Base-by-base conservation (phyloP, 2,888 invertebrate species). In the Allophyes oxyacanthae region DNA sequence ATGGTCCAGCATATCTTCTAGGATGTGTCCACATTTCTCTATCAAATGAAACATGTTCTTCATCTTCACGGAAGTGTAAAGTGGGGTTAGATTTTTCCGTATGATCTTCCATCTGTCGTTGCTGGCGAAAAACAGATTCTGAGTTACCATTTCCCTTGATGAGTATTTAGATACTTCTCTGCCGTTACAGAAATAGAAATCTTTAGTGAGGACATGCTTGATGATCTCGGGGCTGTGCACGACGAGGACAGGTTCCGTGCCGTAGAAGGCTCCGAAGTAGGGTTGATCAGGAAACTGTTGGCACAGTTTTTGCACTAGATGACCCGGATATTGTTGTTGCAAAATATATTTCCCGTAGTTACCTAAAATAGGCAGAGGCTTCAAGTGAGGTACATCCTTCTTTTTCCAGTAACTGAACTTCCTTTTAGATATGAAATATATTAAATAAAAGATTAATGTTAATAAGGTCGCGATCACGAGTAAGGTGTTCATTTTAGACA, bases 81-180 rank as follows among this genome's bases (percentile, higher is more conserved):
- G 53, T 0, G 86, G 84, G 0, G 85, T 83, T 6, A 88, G 51
- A 46, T 87, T 88, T 44, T 89, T 89, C 0, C 90, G 71, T 0
- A 85, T 14, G 0, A 88, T 71, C 50, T 84, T 88, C 89, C 90
- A 90, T 20, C 63, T 59, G 56, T 89, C 85, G 0, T 89, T 89
- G 11, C 77, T 62, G 0, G 68, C 64, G 54, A 81, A 84, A 57
- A 89, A 89, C 0, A 90, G 38, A 32, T 79, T 85, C 11, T 71
- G 68, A 0, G 85, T 82, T 0, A 80, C 7, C 0, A 68, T 14
- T 69, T 90, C 90, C 2, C 62, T 72, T 8, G 74, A 38, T 0
- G 66, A 56, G 46, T 87, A 82, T 0, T 78, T 69, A 0, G 84
- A 59, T 0, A 84, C 45, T 51, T 88, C 89, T 40, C 89, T 75